Percentiles rank a stretch among this genome's conserved stretches.
Evolutionary conservation across 2,888 invertebrate species (phyloP).

Genomic region (Psylliodes chrysocephalus): DNA sequence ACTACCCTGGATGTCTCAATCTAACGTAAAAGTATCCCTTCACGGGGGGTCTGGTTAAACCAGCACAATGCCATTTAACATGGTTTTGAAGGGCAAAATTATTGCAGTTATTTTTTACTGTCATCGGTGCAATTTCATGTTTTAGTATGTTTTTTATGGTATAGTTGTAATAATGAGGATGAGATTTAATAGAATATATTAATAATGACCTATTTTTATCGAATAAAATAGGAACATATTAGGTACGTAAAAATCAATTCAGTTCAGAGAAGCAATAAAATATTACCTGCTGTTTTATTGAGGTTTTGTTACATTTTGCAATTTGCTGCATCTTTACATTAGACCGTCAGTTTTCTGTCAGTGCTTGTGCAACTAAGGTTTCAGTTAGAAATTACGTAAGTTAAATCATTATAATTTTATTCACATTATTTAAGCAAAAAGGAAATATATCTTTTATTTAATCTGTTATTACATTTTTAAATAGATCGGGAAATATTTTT

Average conservation of each 20-base stretch:
- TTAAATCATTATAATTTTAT: background rate
- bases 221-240: too few species aligned
- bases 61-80: constrained; percentile 32
- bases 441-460: too few species aligned
- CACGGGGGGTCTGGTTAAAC: constrained; percentile 48
- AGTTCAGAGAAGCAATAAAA: background rate
- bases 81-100: constrained; percentile 27
- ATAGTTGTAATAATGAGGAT: too few species aligned
- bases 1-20: constrained; percentile 55
- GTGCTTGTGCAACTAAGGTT: background rate
- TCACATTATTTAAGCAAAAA: too few species aligned
- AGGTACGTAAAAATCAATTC: too few species aligned
- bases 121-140: constrained; percentile 33
- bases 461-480: too few species aligned
- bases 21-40: constrained; percentile 36
- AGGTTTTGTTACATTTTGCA: background rate
- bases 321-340: background rate
- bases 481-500: too few species aligned
- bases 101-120: constrained; percentile 33
- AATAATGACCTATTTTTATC: too few species aligned
- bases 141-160: too few species aligned
- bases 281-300: constrained; percentile 8
- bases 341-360: background rate
- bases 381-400: background rate
- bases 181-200: too few species aligned